Evolutionary conservation across 2,797 vertebrate species (phyloP), one percentile per base, ranked within the genome.

Genomic region (Diplodus sargus): DNA sequence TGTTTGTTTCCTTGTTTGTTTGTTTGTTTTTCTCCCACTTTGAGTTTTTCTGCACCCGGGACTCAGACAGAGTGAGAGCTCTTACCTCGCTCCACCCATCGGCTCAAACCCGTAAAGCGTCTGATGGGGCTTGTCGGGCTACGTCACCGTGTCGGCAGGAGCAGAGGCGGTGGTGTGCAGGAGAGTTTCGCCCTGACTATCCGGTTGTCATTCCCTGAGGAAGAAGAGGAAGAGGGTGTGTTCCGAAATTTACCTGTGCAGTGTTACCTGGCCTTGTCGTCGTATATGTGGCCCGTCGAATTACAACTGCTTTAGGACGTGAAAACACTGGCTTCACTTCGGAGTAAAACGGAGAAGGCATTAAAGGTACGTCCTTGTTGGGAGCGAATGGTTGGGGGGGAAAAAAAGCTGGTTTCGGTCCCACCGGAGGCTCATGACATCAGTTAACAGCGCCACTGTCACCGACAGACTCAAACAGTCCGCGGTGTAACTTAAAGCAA

Each of bases 351-450:
- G 70, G 89, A 89, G 77, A 89, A 85, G 77, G 72, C 83, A 3
- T 60, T 93, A 76, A 94, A 95, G 95, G 95, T 95, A 51, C 61
- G 85, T 85, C 67, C 17, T 30, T 56, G 76, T 23, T 54, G 62
- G 64, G 57, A 74, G n/a, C 6, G 39, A 76, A 80, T 63, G 57
- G 61, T 17, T 76, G 72, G 58, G 34, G 14, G 14, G 12, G 14
- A 14, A 14, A 58, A 70, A 73, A 74, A 25, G 75, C 76, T 74
- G 53, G 79, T 87, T 84, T 84, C 79, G 51, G 51, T 69, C 11
- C 2, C 49, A 5, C 20, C 2, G 57, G 20, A 59, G 65, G 30
- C 43, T 87, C 25, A 17, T 8, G 15, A 72, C 42, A 81, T 83
- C 81, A 88, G 90, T 86, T 66, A 22, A 83, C 82, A 70, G 47